Evolutionary conservation across 2,888 invertebrate genomes (phyloP), one percentile per base, ranked within the genome.

Genomic region (Thelaira solivaga): DNA sequence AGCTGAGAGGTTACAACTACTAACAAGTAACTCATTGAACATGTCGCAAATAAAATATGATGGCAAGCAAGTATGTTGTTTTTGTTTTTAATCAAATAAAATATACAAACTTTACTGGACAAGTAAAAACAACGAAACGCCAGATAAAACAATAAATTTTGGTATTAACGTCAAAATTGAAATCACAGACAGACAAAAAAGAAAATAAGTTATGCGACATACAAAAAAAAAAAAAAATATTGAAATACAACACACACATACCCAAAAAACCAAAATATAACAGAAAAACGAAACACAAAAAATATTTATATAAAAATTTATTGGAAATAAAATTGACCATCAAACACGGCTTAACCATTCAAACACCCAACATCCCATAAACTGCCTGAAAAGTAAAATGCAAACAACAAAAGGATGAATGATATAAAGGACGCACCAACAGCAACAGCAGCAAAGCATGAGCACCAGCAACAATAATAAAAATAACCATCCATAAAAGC

Each of bases 101-200:
- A 49, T 10, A 49, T 31, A 34, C n/a, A 61, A 69, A 49, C 18
- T 26, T 41, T 73, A 57, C 47, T 16, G 47, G 55, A 64, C 36
- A 39, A 64, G 8, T 16, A 8, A 34, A 49, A 59, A 13, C 10
- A 59, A 61, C 34, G 51, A 18, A 74, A 74, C 47, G 61, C 24
- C 69, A 69, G 78, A 78, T 78, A 74, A 78, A 78, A 74, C 76
- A 80, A 81, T 81, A 81, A 81, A 81, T 81, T 80, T 75, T 68
- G 64, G 79, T 53, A 80, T 81, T 79, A 81, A 80, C 80, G 79
- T 80, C 79, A 80, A 75, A 77, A 80, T 71, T 74, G 59, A 71
- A 74, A 78, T 47, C 78, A 41, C 69, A 74, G 78, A 74, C 78
- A 74, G 74, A 61, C 45, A 4, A 7, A 51, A 43, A 62, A 62